Base-by-base conservation (phyloP, 2,113 vertebrate species). In the Myiagra hebetior region DNA sequence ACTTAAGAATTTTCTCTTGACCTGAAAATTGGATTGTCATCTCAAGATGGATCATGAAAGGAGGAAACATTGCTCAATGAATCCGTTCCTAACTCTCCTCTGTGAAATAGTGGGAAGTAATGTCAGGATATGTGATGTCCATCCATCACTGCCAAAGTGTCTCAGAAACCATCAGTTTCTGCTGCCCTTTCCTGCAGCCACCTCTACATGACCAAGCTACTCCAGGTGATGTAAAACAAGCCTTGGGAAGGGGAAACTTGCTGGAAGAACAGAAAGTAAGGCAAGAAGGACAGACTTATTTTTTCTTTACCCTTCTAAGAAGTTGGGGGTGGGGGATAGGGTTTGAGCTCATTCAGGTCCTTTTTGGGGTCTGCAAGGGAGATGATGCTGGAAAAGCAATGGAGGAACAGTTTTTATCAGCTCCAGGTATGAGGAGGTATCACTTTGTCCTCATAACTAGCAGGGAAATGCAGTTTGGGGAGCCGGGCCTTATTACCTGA, bases 21-120 rank as follows among this genome's bases (percentile, higher is more conserved):
- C 77, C 62, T 62, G 64, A 76, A 96, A 96, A 95, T 72, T 73
- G 65, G n/a, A 81, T 90, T 91, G 65, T 75, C 79, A 84, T 42
- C n/a, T 86, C 56, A 52, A 88, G 93, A 94, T 68, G 72, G 87
- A 92, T 87, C 75, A 28, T 41, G 65, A 91, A 85, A 88, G 75
- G 56, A 81, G 64, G 76, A 87, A 85, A 74, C 62, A 52, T 50
- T 86, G 82, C 64, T 92, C 83, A 60, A 14, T 52, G 52, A 74
- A 92, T 88, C 76, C 31, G 27, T 76, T 55, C 42, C 84, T 72
- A 46, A 37, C 19, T 49, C 13, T 75, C 23, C n/a, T 33, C 44
- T 14, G 19, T 8, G 35, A 83, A 85, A 81, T 13, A 74, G 35
- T 67, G 68, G 27, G 82, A 88, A 90, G 74, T 31, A 50, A 68